A percentile compares a stretch with the other conserved stretches of the same genome.
Conservation (phyloP, 2,888 invertebrate species). For the Mesochorus sp. region DNA sequence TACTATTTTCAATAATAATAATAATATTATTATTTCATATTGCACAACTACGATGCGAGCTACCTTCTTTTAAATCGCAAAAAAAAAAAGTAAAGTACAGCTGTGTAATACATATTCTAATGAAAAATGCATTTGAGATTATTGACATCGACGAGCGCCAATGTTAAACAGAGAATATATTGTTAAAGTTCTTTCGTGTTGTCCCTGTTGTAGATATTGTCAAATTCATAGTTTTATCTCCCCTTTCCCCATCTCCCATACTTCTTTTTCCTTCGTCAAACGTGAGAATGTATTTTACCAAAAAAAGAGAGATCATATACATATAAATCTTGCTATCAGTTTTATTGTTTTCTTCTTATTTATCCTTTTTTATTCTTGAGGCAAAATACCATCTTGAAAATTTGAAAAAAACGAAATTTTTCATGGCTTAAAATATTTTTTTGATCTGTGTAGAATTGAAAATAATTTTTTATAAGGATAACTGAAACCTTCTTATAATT, state of each 20-base stretch:
- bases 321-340: slow-evolving; percentile 18
- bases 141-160: slow-evolving; percentile 58
- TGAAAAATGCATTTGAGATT: slow-evolving; percentile 45
- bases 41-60: too few relatives aligned
- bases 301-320: slow-evolving; percentile 6
- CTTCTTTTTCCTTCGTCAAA: neutral
- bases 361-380: neutral
- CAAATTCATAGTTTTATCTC: slow-evolving; percentile 37
- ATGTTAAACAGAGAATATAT: slow-evolving; percentile 68
- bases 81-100: neutral
- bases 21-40: too few relatives aligned
- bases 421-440: too few relatives aligned
- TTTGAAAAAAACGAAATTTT: neutral
- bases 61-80: neutral
- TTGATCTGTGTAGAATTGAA: too few relatives aligned
- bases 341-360: slow-evolving; percentile 6
- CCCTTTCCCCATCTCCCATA: neutral
- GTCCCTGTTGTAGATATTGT: slow-evolving; percentile 48
- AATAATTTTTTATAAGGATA: too few relatives aligned
- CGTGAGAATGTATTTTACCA: slow-evolving; percentile 52
- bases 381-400: neutral
- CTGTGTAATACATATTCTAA: slow-evolving; percentile 19
- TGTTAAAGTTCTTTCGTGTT: slow-evolving; percentile 63
- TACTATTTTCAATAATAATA: too few relatives aligned
- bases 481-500: too few relatives aligned